phyloP scores from a whole-genome alignment of 2,797 vertebrate species.

The Tangara arthus region DNA sequence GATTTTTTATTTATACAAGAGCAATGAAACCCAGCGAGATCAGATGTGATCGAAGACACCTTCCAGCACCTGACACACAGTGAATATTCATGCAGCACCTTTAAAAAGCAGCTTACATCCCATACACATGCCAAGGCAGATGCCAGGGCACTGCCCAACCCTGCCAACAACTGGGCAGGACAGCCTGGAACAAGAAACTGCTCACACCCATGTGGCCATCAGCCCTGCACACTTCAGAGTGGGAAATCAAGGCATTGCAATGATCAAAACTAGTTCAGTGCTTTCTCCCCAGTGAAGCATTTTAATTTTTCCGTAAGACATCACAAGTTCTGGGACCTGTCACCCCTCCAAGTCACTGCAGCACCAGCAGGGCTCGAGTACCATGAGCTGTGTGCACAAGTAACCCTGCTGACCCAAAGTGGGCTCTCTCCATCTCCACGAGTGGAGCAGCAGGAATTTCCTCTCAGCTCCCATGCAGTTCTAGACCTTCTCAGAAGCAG shows the following conservation, averaged over 20 bases:
- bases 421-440: neutral
- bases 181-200: neutral
- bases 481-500: neutral
- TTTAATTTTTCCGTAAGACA: neutral
- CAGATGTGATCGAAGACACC: neutral
- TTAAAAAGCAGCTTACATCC: neutral
- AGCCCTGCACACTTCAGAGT: neutral
- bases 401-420: neutral
- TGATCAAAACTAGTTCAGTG: accelerated
- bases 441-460: neutral
- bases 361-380: neutral
- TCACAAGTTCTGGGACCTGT: neutral
- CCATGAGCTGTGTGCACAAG: neutral
- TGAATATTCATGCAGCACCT: neutral
- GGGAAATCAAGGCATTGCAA: neutral
- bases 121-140: neutral
- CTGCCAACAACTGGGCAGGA: neutral
- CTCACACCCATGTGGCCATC: neutral
- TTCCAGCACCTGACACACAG: neutral
- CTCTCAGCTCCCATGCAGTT: neutral
- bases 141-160: neutral
- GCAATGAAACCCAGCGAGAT: slow-evolving; percentile 10
- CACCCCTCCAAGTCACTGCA: neutral
- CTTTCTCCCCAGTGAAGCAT: neutral
- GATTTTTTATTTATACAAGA: slow-evolving; percentile 52